These are phyloP conservation scores for Poeciliopsis retropinna DNA, from an alignment of 2,113 vertebrate genomes.

Conservation along the genomic window DNA sequence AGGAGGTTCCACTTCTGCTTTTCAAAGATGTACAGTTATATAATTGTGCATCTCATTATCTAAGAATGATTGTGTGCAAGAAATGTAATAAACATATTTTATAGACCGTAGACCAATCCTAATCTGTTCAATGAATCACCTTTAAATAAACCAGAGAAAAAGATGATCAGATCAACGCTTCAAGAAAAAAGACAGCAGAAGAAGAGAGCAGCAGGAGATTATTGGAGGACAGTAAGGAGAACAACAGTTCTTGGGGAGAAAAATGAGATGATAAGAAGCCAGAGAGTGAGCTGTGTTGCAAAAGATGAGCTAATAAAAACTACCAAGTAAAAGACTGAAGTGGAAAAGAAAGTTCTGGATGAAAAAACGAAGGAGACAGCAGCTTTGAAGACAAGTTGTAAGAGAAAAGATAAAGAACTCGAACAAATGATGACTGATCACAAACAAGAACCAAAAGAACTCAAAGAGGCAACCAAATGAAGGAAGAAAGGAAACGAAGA, in stretches of 20 bases:
- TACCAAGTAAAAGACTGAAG: constrained; percentile 1
- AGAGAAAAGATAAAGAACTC: constrained; percentile 8
- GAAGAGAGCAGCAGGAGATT: constrained; percentile 10
- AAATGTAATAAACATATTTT: no score
- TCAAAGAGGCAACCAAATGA: constrained; percentile 22
- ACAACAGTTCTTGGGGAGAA: constrained; percentile 10
- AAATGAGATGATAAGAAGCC: constrained; percentile 13
- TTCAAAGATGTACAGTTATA: no score
- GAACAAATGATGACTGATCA: constrained; percentile 19
- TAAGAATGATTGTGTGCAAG: no score
- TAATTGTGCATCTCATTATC: no score
- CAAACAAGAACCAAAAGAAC: constrained; percentile 14
- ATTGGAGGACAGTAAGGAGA: constrained; percentile 18
- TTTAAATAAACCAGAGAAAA: constrained; percentile 13
- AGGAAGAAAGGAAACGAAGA: constrained; percentile 32
- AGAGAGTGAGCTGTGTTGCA: constrained; percentile 1
- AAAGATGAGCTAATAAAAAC: constrained; percentile 21
- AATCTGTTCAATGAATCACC: no score
- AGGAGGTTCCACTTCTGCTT: no score
- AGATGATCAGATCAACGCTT: constrained; percentile 8
- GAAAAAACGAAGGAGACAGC: constrained; percentile 8
- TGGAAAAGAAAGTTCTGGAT: constrained; percentile 1
- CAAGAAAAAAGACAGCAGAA: neutral
- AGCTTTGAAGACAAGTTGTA: neutral
- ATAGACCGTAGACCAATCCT: no score